Base-by-base conservation (phyloP, 2,888 invertebrate genomes). In the Cryptus viduatorius region DNA sequence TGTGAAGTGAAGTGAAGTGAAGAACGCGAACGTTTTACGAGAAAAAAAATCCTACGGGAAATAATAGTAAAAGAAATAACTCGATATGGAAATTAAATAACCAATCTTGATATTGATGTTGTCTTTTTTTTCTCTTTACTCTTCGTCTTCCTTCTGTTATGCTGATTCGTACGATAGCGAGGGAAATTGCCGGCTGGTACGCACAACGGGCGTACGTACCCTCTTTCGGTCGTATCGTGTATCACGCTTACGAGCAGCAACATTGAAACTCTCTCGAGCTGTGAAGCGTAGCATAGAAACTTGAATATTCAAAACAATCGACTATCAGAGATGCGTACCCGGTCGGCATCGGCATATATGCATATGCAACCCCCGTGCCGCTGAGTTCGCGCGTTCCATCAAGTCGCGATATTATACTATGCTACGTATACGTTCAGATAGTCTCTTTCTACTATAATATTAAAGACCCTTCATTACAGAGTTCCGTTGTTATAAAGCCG, bases 371-470 rank as follows among this genome's bases (percentile, higher is more conserved):
- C 14, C 61, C n/a, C 29, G 31, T 72, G 24, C 7, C 44, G 56
- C 16, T 59, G 72, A 19, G 50, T 31, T 19, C 29, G 50, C 7
- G 12, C 71, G 24, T 72, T n/a, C n/a, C 37, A 72, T 72, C 56
- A 44, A 14, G 31, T 56, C 42, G 42, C 19, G 19, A 72, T 72
- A 42, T 72, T 42, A 31, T 59, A 16, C 44, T 16, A 19, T 71
- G 37, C 48, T 24, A 53, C 50, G 59, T 64, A 5, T 64, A 42
- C 48, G 37, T 67, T n/a, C 44, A 48, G 24, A 31, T 46, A 59
- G 42, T n/a, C 44, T 12, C 16, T 59, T 75, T 68, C 56, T 48
- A 37, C 53, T 48, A 56, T 56, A 75, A 71, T 67, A 83, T 76
- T 31, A 48, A 76, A 76, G 42, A 37, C 29, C 19, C 68, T 79